Evolutionary conservation across 2,113 vertebrate genomes (phyloP).

Genomic region (Corydoras sp.): DNA sequence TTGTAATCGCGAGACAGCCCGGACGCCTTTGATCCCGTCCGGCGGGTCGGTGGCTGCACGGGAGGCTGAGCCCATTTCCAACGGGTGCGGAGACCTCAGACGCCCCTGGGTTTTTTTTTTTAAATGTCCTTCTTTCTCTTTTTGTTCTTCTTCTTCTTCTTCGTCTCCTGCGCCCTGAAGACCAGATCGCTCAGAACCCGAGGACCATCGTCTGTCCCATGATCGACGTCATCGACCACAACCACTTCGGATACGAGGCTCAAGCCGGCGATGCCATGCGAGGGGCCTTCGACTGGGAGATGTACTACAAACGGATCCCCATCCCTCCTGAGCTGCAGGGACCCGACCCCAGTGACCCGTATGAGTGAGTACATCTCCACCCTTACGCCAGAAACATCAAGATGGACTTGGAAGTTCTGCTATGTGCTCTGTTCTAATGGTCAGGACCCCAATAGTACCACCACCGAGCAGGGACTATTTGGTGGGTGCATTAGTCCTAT

Average conservation of each 20-base stretch:
- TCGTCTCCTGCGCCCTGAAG: slow-evolving; percentile 46
- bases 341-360: slow-evolving; percentile 81
- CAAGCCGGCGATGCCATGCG: slow-evolving; percentile 87
- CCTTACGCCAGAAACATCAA: not conserved
- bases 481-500: no score
- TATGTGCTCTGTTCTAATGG: no score
- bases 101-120: not conserved
- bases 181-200: slow-evolving; percentile 85
- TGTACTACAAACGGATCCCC: slow-evolving; percentile 91
- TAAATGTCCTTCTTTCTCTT: not conserved
- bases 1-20: slow-evolving; percentile 66
- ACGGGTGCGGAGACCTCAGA: slow-evolving; percentile 26
- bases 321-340: slow-evolving; percentile 82
- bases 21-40: slow-evolving; percentile 41
- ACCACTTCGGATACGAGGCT: slow-evolving; percentile 87
- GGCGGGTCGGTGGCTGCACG: slow-evolving; percentile 34
- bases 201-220: slow-evolving; percentile 88
- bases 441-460: no score
- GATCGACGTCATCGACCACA: slow-evolving; percentile 93
- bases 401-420: no score
- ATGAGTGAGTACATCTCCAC: slow-evolving; percentile 73
- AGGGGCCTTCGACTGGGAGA: slow-evolving; percentile 90
- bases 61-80: slow-evolving; percentile 43
- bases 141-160: not conserved
- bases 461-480: no score